These are phyloP conservation scores for Amphipyra tragopoginis DNA, from an alignment of 2,888 invertebrate species.

Conservation along the genomic window DNA sequence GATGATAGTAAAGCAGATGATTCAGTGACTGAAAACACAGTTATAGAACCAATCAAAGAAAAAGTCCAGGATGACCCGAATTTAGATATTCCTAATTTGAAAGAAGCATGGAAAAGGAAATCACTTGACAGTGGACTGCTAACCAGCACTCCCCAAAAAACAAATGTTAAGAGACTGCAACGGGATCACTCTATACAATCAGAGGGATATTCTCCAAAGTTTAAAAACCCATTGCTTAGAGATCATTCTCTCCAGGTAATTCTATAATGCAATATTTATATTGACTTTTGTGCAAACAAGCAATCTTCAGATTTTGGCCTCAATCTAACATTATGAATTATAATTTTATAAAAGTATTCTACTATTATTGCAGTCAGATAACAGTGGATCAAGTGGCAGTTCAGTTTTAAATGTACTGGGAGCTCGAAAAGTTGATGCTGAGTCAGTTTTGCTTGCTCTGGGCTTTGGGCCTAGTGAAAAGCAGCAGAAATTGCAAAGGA, in stretches of 20 bases:
- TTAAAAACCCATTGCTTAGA: constrained; percentile 84
- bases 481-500: constrained; percentile 93
- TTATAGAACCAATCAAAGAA: constrained; percentile 71
- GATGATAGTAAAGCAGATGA: constrained; percentile 81
- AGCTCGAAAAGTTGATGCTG: constrained; percentile 96
- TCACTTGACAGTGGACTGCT: constrained; percentile 81
- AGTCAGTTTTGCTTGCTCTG: constrained; percentile 94
- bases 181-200: constrained; percentile 86
- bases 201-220: constrained; percentile 82
- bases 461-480: constrained; percentile 94
- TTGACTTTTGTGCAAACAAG: background rate
- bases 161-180: constrained; percentile 75
- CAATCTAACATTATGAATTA: background rate
- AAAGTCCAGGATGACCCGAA: constrained; percentile 69
- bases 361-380: constrained; percentile 78
- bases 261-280: constrained; percentile 3
- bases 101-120: constrained; percentile 80
- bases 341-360: background rate
- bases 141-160: constrained; percentile 70
- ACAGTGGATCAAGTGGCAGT: constrained; percentile 90
- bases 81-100: constrained; percentile 75
- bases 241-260: constrained; percentile 87
- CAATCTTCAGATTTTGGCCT: background rate
- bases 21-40: constrained; percentile 78
- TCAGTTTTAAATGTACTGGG: constrained; percentile 96